Evolutionary conservation across 2,113 vertebrate species (phyloP), one percentile per base, ranked within the genome.

Genomic region (Perccottus glenii): DNA sequence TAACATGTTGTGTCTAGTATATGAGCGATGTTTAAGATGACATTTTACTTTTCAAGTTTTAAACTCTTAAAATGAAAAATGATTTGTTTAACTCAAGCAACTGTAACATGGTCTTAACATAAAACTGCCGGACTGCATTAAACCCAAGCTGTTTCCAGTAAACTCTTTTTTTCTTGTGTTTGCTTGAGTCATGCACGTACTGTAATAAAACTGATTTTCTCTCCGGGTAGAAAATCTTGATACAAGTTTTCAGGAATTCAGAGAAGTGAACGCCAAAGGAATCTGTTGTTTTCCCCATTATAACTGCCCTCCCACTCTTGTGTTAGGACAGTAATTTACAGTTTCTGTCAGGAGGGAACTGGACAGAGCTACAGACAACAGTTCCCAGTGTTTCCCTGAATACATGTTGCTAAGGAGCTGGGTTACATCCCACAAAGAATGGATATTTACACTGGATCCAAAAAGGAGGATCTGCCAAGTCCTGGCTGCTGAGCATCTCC

Each of bases 321-420:
- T 60, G 27, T 61, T 32, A 35, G 45, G 60, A 73, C 36, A 5
- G 48, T 65, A 60, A 88, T 85, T 86, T 90, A 88, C 52, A 14
- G 69, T 82, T 59, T 67, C 56, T 80, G 64, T 66, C 80, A 16
- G 10, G 15, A 65, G 61, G 67, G 43, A 66, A 82, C 77, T 63
- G 65, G 65, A 70, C 58, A 42, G 67, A 5, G 52, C 7, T 60
- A 33, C 69, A 70, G 76, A 83, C 75, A 75, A 78, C 63, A 70
- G 40, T 36, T 42, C 6, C 1, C 55, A 51, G 45, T 82, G 50
- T 70, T 47, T 53, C 80, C 69, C 74, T n/a, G 55, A 67, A 75
- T 67, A 80, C 55, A 46, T 51, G 86, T 85, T 88, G 82, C 86
- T 59, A 64, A 79, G 88, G 15, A 78, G 65, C 75, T 1, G 32